These are phyloP conservation scores for Tetragnatha montana DNA, from an alignment of 2,888 invertebrate species.

Conservation along the genomic window DNA sequence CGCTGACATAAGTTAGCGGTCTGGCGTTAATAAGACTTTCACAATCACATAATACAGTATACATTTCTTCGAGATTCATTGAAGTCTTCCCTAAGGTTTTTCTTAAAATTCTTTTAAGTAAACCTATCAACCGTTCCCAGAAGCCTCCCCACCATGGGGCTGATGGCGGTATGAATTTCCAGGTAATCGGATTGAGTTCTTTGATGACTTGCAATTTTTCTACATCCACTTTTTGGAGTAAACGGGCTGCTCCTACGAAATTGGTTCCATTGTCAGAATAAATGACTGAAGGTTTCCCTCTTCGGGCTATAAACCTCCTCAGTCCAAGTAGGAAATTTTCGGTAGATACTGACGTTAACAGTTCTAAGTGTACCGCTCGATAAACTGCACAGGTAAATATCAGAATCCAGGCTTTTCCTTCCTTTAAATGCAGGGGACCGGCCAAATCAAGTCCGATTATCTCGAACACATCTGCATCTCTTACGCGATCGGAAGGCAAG, in stretches of 20 bases:
- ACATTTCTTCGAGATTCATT: slow-evolving; percentile 76
- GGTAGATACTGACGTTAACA: too few species aligned
- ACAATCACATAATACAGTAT: slow-evolving; percentile 74
- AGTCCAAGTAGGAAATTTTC: too few species aligned
- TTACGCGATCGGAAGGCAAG: slow-evolving; percentile 73
- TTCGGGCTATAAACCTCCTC: slow-evolving; percentile 73
- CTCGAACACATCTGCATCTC: slow-evolving; percentile 73
- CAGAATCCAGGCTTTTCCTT: slow-evolving; percentile 74
- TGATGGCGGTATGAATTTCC: slow-evolving; percentile 76
- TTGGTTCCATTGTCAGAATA: slow-evolving; percentile 76
- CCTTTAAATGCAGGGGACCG: slow-evolving; percentile 75
- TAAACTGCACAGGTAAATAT: slow-evolving; percentile 63
- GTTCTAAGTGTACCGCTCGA: too few species aligned
- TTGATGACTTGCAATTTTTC: slow-evolving; percentile 19
- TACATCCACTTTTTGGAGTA: slow-evolving; percentile 72
- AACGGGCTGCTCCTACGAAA: slow-evolving; percentile 75
- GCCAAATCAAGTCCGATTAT: slow-evolving; percentile 75
- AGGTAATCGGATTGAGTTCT: slow-evolving; percentile 70
- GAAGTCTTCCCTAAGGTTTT: slow-evolving; percentile 74
- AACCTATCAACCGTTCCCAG: slow-evolving; percentile 76
- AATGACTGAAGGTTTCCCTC: slow-evolving; percentile 74
- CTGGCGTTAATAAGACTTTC: too few species aligned
- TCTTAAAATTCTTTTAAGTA: slow-evolving; percentile 75
- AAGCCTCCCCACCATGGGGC: slow-evolving; percentile 77
- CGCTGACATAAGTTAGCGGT: too few species aligned